phyloP scores from a whole-genome alignment of 2,113 vertebrate genomes.

The Pardalotus punctatus region DNA sequence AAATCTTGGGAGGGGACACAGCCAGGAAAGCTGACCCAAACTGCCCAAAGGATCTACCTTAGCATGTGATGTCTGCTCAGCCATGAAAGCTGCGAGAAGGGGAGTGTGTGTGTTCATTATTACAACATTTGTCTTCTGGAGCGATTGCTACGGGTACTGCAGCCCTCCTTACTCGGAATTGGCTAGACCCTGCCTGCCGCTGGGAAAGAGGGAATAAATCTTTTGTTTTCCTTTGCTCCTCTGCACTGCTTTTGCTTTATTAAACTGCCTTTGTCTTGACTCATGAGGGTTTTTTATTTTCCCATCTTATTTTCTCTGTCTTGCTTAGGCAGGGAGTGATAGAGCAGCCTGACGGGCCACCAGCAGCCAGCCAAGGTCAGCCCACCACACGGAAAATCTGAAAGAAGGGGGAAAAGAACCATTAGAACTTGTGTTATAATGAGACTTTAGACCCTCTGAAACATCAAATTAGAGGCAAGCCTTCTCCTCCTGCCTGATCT shows the following conservation, averaged over 20 bases:
- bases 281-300: background rate
- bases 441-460: background rate
- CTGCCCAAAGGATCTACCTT: background rate
- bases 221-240: background rate
- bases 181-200: background rate
- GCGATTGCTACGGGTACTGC: accelerated
- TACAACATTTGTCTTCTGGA: background rate
- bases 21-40: background rate
- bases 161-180: background rate
- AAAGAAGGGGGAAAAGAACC: accelerated
- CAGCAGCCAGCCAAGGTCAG: background rate
- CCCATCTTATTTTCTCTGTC: background rate
- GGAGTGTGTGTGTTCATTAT: background rate
- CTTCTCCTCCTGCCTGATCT: background rate
- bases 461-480: background rate
- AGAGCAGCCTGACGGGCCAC: background rate
- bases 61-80: background rate
- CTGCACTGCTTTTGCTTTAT: background rate
- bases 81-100: background rate
- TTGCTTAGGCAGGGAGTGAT: background rate
- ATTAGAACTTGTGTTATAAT: background rate
- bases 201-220: background rate
- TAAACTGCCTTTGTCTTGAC: background rate
- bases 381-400: background rate
- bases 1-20: background rate